Conservation (phyloP, 2,888 invertebrate species). For the Oithona nana region DNA sequence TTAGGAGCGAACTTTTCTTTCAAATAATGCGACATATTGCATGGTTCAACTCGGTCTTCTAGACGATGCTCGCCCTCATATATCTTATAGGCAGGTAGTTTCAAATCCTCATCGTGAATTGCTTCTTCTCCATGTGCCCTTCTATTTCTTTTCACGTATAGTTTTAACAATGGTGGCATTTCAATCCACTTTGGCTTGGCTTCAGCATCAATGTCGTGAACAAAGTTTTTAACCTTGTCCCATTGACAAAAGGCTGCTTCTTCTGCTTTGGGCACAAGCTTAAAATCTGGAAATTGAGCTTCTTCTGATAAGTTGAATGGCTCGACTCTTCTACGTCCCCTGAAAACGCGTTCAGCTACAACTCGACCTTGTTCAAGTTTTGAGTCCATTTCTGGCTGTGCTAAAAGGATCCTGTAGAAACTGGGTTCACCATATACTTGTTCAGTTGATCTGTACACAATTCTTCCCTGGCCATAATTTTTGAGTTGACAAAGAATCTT, state of each 20-base stretch:
- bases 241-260: conserved; percentile 10
- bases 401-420: conserved; percentile 14
- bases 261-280: conserved; percentile 9
- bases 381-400: conserved; percentile 14
- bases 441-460: background rate
- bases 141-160: background rate
- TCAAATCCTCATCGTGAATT: background rate
- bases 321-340: background rate
- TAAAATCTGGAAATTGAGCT: conserved; percentile 10
- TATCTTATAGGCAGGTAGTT: conserved; percentile 6
- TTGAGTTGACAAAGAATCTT: background rate
- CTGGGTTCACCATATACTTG: background rate
- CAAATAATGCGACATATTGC: background rate
- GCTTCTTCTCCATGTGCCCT: background rate
- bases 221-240: background rate
- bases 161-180: conserved; percentile 1
- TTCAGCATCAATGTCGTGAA: background rate
- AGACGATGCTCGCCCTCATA: background rate
- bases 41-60: background rate
- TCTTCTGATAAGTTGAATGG: conserved; percentile 4
- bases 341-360: conserved; percentile 7
- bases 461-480: conserved; percentile 5
- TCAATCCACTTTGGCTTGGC: background rate
- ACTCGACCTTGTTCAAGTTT: conserved; percentile 3
- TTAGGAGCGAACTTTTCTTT: background rate